Evolutionary conservation across 2,888 invertebrate genomes (phyloP).

Genomic region (Lithophane socia): DNA sequence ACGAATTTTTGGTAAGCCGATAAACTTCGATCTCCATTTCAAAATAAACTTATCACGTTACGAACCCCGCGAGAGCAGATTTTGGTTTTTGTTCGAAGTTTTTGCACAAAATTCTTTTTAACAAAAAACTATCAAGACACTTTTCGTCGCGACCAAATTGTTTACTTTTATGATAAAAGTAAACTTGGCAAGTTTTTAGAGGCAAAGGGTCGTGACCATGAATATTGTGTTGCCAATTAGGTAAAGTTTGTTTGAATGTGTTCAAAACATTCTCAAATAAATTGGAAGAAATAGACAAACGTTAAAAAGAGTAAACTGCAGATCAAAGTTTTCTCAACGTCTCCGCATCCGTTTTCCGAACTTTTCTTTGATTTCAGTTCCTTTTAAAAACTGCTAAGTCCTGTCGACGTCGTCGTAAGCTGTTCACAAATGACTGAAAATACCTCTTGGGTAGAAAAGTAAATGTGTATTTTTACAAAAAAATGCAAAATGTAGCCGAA

Average conservation of each 20-base stretch:
- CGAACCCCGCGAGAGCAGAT: constrained; percentile 77
- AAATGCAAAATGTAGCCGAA: constrained; percentile 49
- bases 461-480: constrained; percentile 46
- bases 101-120: constrained; percentile 83
- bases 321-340: background rate
- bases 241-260: constrained; percentile 15
- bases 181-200: constrained; percentile 75
- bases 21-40: constrained; percentile 81
- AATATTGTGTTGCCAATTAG: constrained; percentile 64
- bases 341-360: background rate
- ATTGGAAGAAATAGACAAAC: background rate
- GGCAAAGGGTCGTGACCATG: constrained; percentile 71
- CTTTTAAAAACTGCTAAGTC: background rate
- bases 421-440: constrained; percentile 3
- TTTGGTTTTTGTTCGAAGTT: constrained; percentile 84
- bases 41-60: constrained; percentile 89
- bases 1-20: constrained; percentile 69
- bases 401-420: background rate
- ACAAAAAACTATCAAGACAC: constrained; percentile 78
- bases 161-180: constrained; percentile 85
- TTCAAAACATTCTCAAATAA: background rate
- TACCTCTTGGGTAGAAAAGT: background rate
- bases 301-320: background rate
- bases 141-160: constrained; percentile 79
- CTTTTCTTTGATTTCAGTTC: background rate